Conservation (phyloP, 2,113 vertebrate species). For the Odocoileus virginianus region DNA sequence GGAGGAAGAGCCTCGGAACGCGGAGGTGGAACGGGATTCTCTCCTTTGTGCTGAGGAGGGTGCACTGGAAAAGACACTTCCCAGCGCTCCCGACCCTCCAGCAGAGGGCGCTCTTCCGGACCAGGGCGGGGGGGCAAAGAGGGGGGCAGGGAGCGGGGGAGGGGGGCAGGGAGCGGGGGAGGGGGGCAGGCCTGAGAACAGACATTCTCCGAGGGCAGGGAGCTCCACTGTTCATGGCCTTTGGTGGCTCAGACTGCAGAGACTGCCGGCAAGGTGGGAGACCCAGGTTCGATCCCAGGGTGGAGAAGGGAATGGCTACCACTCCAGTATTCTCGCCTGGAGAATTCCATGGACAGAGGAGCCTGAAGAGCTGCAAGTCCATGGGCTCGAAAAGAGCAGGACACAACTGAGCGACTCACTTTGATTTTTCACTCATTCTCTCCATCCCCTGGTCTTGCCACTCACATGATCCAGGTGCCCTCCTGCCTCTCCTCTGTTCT, state of each 20-base stretch:
- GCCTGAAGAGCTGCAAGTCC: neutral
- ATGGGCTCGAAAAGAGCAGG: neutral
- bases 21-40: neutral
- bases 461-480: neutral
- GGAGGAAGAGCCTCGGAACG: neutral
- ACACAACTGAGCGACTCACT: neutral
- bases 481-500: neutral
- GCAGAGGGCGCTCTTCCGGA: fast-evolving
- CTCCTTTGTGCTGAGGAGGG: neutral
- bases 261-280: neutral
- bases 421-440: neutral
- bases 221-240: neutral
- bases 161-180: too few relatives aligned
- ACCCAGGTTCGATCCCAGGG: neutral
- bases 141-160: too few relatives aligned
- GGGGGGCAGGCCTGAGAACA: neutral
- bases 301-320: neutral
- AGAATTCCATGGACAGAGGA: neutral
- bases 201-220: neutral
- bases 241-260: neutral
- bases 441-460: neutral
- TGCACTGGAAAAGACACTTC: neutral
- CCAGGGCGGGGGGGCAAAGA: fast-evolving
- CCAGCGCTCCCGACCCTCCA: neutral
- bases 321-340: neutral